Conservation (phyloP, 2,797 vertebrate genomes). For the Sparidentex hasta region DNA sequence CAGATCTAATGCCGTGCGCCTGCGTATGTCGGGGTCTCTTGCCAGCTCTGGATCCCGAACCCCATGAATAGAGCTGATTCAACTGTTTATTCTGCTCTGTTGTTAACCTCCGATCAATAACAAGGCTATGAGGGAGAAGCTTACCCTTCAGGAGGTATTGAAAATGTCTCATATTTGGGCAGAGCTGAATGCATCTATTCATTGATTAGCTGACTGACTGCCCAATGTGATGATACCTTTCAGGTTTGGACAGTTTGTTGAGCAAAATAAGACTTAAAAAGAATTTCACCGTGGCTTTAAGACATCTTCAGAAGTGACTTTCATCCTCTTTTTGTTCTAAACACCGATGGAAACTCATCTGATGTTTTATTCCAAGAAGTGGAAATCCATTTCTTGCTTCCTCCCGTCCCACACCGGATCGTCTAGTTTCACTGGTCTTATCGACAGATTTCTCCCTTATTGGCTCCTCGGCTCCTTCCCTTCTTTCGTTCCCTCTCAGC, state of each 20-base stretch:
- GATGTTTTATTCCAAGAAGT: constrained; percentile 6
- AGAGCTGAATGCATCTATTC: neutral
- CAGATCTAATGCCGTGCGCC: constrained; percentile 5
- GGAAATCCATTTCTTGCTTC: constrained; percentile 14
- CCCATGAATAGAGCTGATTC: constrained; percentile 2
- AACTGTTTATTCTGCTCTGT: constrained; percentile 10
- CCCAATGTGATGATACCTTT: neutral
- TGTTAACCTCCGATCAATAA: neutral
- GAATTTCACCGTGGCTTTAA: neutral
- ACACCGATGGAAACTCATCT: neutral
- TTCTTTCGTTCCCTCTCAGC: constrained; percentile 12
- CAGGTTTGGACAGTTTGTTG: neutral
- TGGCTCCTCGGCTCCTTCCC: neutral
- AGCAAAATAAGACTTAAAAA: neutral
- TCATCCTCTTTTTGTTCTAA: neutral
- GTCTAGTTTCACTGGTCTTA: constrained; percentile 19
- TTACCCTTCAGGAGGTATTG: neutral
- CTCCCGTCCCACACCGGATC: neutral
- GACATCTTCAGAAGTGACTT: neutral
- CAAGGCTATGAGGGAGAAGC: neutral
- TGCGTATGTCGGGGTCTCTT: neutral
- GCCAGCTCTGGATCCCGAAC: neutral
- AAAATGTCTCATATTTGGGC: neutral
- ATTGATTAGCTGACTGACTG: neutral
- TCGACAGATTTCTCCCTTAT: constrained; percentile 5